Evolutionary conservation across 2,797 vertebrate genomes (phyloP).

Genomic region (Spinus olivaceus): DNA sequence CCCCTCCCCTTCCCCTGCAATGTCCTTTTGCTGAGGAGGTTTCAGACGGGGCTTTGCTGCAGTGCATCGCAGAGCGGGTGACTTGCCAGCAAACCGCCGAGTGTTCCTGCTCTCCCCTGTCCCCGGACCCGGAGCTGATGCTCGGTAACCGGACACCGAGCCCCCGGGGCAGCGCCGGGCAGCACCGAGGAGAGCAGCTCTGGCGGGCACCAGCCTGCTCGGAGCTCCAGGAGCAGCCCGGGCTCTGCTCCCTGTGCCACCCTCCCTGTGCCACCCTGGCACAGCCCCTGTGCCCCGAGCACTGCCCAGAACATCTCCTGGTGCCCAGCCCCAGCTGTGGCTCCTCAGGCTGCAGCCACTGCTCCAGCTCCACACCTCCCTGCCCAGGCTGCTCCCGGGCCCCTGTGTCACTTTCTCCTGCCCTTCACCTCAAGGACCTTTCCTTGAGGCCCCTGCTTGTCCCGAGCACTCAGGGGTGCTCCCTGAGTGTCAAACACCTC

Average conservation of each 20-base stretch:
- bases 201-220: not conserved
- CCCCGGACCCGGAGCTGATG: not conserved
- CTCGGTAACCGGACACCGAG: not conserved
- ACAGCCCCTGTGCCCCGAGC: not conserved
- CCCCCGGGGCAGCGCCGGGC: not conserved
- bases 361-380: not conserved
- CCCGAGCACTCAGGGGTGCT: not conserved
- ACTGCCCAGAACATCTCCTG: not conserved
- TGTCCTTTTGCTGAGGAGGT: slow-evolving; percentile 35
- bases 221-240: not conserved
- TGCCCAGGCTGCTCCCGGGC: not conserved
- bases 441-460: not conserved
- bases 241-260: not conserved
- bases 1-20: not conserved
- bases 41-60: slow-evolving; percentile 32
- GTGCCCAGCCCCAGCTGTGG: not conserved
- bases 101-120: not conserved
- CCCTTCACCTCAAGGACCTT: not conserved
- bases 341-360: not conserved
- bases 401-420: not conserved
- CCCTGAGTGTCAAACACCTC: not conserved
- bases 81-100: slow-evolving; percentile 13
- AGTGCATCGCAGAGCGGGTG: slow-evolving; percentile 54
- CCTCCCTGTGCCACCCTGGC: not conserved
- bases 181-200: not conserved